Evolutionary conservation across 1,140 invertebrate species (phyloP).

Genomic region (Aphaenogaster rudis): DNA sequence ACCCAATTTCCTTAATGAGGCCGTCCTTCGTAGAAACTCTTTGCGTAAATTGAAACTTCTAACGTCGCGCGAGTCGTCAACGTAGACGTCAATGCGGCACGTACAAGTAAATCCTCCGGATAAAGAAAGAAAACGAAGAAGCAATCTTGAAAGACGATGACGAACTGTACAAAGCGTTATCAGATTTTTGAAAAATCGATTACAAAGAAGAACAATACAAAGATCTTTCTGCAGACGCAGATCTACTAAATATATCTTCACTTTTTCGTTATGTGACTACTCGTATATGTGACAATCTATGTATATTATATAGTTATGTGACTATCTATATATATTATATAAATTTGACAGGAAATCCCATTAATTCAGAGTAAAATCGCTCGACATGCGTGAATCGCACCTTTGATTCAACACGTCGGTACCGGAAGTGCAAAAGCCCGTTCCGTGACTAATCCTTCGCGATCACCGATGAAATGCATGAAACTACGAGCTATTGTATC

Average conservation of each 20-base stretch:
- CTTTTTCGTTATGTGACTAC: neutral
- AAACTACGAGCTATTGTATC: slow-evolving; percentile 46
- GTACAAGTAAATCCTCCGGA: slow-evolving; percentile 9
- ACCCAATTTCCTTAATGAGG: slow-evolving; percentile 79
- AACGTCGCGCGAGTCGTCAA: neutral
- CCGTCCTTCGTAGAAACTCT: slow-evolving; percentile 65
- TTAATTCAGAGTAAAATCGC: neutral
- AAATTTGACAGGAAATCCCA: neutral
- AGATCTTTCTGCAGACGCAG: neutral
- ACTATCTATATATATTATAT: neutral
- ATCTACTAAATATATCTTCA: neutral
- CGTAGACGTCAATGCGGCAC: slow-evolving; percentile 37
- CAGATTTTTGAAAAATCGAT: neutral
- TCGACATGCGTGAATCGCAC: slow-evolving; percentile 9
- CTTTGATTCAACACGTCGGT: slow-evolving; percentile 32
- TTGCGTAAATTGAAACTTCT: slow-evolving; percentile 64
- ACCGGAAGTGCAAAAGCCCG: slow-evolving; percentile 57
- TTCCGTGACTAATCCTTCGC: slow-evolving; percentile 62
- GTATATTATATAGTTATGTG: no score
- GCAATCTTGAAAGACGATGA: slow-evolving; percentile 3
- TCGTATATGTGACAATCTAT: neutral
- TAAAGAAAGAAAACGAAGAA: neutral
- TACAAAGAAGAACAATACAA: neutral
- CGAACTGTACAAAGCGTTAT: neutral
- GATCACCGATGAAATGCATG: slow-evolving; percentile 68